These are phyloP conservation scores for Ophion ventricosus DNA, from an alignment of 2,888 invertebrate species.

Conservation along the genomic window DNA sequence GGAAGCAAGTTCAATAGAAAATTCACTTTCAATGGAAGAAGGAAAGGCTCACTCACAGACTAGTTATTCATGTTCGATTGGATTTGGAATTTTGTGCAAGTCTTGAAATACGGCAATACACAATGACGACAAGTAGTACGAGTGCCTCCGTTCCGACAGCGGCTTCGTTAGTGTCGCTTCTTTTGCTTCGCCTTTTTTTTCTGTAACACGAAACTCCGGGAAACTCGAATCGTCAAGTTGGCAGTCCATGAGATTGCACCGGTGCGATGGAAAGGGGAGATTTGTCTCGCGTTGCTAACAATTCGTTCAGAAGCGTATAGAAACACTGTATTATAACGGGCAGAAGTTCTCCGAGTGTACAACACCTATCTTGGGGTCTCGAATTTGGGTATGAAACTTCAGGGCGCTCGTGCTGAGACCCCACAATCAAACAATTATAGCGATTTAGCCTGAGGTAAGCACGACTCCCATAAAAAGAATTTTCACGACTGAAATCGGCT, in stretches of 20 bases:
- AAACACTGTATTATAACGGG: slow-evolving; percentile 42
- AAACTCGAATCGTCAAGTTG: slow-evolving; percentile 72
- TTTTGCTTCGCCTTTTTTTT: slow-evolving; percentile 8
- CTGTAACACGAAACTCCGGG: slow-evolving; percentile 70
- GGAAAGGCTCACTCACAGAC: neutral
- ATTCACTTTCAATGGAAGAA: neutral
- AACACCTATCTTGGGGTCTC: slow-evolving; percentile 35
- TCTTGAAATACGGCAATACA: slow-evolving; percentile 34
- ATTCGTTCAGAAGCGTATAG: slow-evolving; percentile 23
- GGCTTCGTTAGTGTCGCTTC: slow-evolving; percentile 21
- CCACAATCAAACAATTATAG: slow-evolving; percentile 58
- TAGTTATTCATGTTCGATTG: slow-evolving; percentile 35
- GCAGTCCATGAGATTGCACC: slow-evolving; percentile 59
- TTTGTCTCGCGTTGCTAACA: slow-evolving; percentile 44
- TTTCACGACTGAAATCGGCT: slow-evolving; percentile 32
- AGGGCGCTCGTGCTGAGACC: neutral
- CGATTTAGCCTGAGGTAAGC: slow-evolving; percentile 34
- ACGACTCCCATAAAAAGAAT: slow-evolving; percentile 40
- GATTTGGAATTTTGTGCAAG: slow-evolving; percentile 11
- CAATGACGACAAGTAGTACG: slow-evolving; percentile 18
- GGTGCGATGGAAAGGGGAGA: neutral
- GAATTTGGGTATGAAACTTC: slow-evolving; percentile 13
- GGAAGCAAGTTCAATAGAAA: neutral
- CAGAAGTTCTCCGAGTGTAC: slow-evolving; percentile 42
- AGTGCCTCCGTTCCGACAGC: slow-evolving; percentile 16